Conservation (phyloP, 2,888 invertebrate species). For the Netelia melanura region DNA sequence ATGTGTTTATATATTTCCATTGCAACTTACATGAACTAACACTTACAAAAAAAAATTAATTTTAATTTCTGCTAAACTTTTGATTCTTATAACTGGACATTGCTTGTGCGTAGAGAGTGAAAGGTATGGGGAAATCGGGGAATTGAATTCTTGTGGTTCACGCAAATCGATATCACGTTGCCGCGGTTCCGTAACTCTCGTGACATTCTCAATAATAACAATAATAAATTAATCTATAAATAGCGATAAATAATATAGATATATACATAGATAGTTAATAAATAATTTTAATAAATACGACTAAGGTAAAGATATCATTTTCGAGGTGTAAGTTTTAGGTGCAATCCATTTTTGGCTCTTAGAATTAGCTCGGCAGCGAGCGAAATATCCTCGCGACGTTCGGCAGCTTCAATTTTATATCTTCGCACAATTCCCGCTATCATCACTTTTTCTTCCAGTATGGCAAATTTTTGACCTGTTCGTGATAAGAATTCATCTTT, state of each 20-base stretch:
- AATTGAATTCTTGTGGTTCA: conserved; percentile 35
- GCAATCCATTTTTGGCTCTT: conserved; percentile 87
- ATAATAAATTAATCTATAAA: conserved; percentile 32
- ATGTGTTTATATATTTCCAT: background rate
- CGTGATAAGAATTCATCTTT: conserved; percentile 14
- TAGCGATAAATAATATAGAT: background rate
- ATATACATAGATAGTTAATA: background rate
- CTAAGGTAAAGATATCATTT: conserved; percentile 22
- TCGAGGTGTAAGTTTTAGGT: conserved; percentile 79
- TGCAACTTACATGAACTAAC: background rate
- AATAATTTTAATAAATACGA: conserved; percentile 16
- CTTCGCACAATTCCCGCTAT: conserved; percentile 87
- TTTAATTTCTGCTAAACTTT: background rate
- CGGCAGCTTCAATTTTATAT: conserved; percentile 86
- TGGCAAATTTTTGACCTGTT: conserved; percentile 87
- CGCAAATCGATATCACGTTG: conserved; percentile 6
- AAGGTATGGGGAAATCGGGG: conserved; percentile 30
- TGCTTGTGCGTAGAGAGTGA: conserved; percentile 28
- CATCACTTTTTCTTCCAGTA: conserved; percentile 87
- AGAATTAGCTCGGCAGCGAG: conserved; percentile 88
- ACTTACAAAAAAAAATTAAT: background rate
- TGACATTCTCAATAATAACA: conserved; percentile 17
- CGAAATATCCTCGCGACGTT: conserved; percentile 86
- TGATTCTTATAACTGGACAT: background rate
- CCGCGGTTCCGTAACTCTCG: background rate